Evolutionary conservation across 2,113 vertebrate species (phyloP), one percentile per base, ranked within the genome.

Genomic region (Onychostruthus taczanowskii): DNA sequence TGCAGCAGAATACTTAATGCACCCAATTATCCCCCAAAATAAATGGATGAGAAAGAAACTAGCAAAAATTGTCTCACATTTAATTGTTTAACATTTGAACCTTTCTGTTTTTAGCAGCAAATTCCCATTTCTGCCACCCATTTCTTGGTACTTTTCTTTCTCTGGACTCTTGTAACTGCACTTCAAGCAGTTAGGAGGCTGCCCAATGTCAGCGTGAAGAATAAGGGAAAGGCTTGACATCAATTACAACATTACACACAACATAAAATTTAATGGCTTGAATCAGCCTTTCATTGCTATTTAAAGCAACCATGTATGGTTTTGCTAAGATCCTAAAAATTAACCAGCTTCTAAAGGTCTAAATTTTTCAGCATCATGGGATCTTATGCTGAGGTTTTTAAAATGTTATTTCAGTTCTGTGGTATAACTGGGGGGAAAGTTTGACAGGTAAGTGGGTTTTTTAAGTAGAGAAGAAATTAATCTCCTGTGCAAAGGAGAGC

Each of bases 221-320:
- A 95, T 98, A 97, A 94, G 94, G 95, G 93, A 94, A 98, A 97
- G 94, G 97, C 93, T 98, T 98, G 97, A 98, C 97, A 98, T 98
- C 98, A 98, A 98, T 98, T 98, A 98, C 96, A 97, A 97, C 96
- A 97, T 98, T 98, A 98, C 98, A 98, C 98, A 98, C 98, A 97
- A 98, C 98, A 98, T 98, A 98, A 98, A 99, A 96, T 97, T 98
- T 99, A 98, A 99, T 81, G 96, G 85, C 97, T 97, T 94, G 93
- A 97, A 98, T 98, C 97, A 97, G 96, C 94, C 96, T 97, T 98
- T 98, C 97, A 97, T 96, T 96, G 95, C 97, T 96, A 94, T 98
- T 98, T 98, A 98, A 98, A 97, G 97, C 94, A 97, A 97, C 93
- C 3, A 31, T 73, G 72, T 94, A 93, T 72, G 95, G 81, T 87